Evolutionary conservation across 2,113 vertebrate genomes (phyloP).

Genomic region (Oryzias javanicus): DNA sequence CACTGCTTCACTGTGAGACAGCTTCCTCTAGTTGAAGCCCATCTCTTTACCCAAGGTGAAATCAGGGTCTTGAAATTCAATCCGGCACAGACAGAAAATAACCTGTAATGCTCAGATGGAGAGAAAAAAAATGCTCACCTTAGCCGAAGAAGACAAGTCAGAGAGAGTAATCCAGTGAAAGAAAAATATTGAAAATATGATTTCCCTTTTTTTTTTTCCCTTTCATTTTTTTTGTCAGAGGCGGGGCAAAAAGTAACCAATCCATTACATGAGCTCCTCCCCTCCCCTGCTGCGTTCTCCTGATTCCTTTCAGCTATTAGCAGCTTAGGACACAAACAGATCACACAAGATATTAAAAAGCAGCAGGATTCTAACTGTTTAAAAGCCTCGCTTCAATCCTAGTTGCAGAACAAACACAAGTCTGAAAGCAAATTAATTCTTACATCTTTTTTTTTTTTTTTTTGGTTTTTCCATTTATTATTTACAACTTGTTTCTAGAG

Average conservation of each 20-base stretch:
- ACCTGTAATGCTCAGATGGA: not conserved
- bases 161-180: not conserved
- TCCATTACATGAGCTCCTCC: conserved; percentile 62
- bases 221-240: not conserved
- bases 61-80: conserved; percentile 36
- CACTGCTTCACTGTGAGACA: conserved; percentile 33
- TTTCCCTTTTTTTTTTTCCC: conserved; percentile 18
- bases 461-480: conserved; percentile 41
- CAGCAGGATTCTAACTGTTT: conserved; percentile 66
- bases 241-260: conserved; percentile 64
- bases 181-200: conserved; percentile 34
- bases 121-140: not conserved
- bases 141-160: conserved; percentile 5
- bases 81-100: conserved; percentile 7
- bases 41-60: conserved; percentile 21
- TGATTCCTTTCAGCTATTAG: conserved; percentile 69
- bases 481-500: conserved; percentile 32
- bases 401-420: conserved; percentile 49
- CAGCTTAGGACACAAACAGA: conserved; percentile 72
- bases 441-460: conserved; percentile 18
- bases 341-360: conserved; percentile 73
- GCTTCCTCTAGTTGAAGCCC: conserved; percentile 36
- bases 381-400: conserved; percentile 56
- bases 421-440: conserved; percentile 47
- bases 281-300: conserved; percentile 46